phyloP scores from a whole-genome alignment of 2,113 vertebrate genomes.

The Galemys pyrenaicus region DNA sequence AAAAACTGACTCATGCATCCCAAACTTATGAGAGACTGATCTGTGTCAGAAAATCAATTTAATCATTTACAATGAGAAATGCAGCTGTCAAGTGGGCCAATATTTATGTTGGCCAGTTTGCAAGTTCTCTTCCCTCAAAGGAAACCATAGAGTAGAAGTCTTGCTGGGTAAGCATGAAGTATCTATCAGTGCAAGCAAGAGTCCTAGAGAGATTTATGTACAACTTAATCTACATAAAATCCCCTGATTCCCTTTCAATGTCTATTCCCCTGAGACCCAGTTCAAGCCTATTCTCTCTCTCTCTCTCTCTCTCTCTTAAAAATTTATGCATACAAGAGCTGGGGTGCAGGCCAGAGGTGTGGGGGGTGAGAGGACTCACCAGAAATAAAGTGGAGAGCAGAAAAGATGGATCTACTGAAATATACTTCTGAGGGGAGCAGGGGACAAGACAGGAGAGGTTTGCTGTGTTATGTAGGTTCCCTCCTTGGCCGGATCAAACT shows the following conservation, averaged over 20 bases:
- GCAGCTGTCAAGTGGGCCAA: background rate
- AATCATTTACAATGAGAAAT: conserved; percentile 49
- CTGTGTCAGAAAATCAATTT: conserved; percentile 34
- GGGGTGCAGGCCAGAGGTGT: no score
- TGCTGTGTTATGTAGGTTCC: no score
- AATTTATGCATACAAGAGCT: no score
- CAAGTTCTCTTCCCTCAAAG: conserved; percentile 29
- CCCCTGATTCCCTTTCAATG: background rate
- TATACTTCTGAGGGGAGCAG: no score
- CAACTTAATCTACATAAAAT: conserved; percentile 10
- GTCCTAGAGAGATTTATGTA: conserved; percentile 26
- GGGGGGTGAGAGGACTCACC: no score
- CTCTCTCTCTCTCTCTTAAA: no score
- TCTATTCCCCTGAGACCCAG: background rate
- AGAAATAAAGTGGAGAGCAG: no score
- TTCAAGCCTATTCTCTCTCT: background rate
- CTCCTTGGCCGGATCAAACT: no score
- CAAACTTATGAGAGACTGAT: background rate
- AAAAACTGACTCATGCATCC: background rate
- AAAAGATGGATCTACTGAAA: no score
- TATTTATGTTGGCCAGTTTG: conserved; percentile 47
- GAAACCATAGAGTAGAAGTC: conserved; percentile 42
- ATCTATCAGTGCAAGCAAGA: background rate
- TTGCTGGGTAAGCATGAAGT: background rate
- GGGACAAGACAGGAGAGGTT: no score